These are phyloP conservation scores for Antheraea yamamai DNA, from an alignment of 2,888 invertebrate species.

Conservation along the genomic window DNA sequence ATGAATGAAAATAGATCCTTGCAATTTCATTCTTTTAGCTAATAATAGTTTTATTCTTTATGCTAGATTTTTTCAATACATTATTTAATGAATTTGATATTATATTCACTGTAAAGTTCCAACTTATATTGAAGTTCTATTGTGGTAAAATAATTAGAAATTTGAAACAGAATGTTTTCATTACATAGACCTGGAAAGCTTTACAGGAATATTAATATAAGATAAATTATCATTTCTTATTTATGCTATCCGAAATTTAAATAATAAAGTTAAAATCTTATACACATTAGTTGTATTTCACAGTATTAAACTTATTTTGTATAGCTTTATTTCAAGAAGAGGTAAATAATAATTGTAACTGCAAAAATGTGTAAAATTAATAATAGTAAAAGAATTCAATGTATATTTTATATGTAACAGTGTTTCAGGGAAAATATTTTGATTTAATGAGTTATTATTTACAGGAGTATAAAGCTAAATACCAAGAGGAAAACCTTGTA, in stretches of 20 bases:
- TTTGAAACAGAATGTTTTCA: too few relatives aligned
- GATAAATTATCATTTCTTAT: neutral
- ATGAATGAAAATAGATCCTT: too few relatives aligned
- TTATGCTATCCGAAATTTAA: neutral
- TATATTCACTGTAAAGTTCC: too few relatives aligned
- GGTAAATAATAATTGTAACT: neutral
- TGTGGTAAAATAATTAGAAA: too few relatives aligned
- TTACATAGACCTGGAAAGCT: too few relatives aligned
- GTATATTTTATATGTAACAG: neutral
- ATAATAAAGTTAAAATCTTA: neutral
- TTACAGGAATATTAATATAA: too few relatives aligned
- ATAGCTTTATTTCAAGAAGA: neutral
- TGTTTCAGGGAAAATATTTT: constrained; percentile 19
- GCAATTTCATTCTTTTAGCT: too few relatives aligned
- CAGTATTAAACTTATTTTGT: neutral
- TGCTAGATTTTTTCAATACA: too few relatives aligned
- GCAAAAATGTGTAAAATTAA: neutral
- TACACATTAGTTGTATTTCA: neutral
- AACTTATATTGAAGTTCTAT: too few relatives aligned
- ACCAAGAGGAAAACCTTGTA: constrained; percentile 19
- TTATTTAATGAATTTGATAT: too few relatives aligned
- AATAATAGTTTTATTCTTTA: too few relatives aligned
- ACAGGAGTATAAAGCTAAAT: constrained; percentile 9
- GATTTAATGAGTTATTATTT: constrained; percentile 9
- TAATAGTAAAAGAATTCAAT: neutral